These are phyloP conservation scores for Dicranocentrus wangi DNA, from an alignment of 2,888 invertebrate genomes.

Conservation along the genomic window DNA sequence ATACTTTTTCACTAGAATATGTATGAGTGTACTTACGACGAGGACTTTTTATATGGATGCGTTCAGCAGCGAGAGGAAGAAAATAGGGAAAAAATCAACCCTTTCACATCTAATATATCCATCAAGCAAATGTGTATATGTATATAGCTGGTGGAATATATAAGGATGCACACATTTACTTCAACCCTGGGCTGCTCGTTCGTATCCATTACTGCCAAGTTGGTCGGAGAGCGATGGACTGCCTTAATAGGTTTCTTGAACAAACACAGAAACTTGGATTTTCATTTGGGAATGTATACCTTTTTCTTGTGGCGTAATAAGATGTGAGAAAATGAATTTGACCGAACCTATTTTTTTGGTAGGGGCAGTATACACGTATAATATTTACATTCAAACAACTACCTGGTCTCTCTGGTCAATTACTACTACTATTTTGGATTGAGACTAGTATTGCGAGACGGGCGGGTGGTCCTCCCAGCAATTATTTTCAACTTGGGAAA, in stretches of 20 bases:
- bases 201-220: conserved; percentile 14
- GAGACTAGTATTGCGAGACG: conserved; percentile 43
- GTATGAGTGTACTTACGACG: too few species aligned
- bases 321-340: conserved; percentile 55
- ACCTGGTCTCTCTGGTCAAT: conserved; percentile 47
- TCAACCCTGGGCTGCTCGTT: conserved; percentile 15
- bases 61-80: conserved; percentile 11
- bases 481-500: conserved; percentile 55
- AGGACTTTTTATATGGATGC: too few species aligned
- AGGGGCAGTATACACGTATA: conserved; percentile 21
- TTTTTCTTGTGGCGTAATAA: conserved; percentile 22
- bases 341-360: conserved; percentile 35
- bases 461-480: conserved; percentile 60
- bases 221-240: conserved; percentile 20
- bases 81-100: conserved; percentile 39
- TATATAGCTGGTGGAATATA: conserved; percentile 5
- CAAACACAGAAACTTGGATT: conserved; percentile 51
- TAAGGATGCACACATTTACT: too few species aligned
- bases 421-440: conserved; percentile 43
- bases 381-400: conserved; percentile 34
- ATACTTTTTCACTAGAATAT: too few species aligned
- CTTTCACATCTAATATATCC: conserved; percentile 42
- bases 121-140: conserved; percentile 23
- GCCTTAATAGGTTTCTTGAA: conserved; percentile 56
- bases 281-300: conserved; percentile 38